A percentile compares a stretch with the other conserved stretches of the same genome.
phyloP scores from a whole-genome alignment of 2,888 invertebrate genomes.

The Drosophila flavopinicola region DNA sequence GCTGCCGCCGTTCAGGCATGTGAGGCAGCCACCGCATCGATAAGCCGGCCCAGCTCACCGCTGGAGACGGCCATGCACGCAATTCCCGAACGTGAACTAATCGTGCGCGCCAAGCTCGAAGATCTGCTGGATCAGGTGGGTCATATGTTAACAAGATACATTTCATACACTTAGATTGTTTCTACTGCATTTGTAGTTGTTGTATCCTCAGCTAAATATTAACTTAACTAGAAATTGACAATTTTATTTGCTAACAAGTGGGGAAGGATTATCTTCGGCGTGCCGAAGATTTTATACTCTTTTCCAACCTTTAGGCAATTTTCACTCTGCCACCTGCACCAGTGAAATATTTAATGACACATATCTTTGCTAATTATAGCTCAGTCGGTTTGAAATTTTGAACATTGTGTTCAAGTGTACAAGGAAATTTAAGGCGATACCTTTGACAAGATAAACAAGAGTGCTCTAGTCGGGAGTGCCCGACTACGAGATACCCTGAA shows the following conservation, averaged over 20 bases:
- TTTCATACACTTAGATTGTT: neutral
- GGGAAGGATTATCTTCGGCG: neutral
- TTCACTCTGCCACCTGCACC: too few relatives aligned
- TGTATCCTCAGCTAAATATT: slow-evolving; percentile 2
- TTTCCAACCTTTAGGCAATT: too few relatives aligned
- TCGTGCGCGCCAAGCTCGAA: slow-evolving; percentile 93
- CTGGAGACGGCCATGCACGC: slow-evolving; percentile 93
- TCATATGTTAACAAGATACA: neutral
- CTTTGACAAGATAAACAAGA: too few relatives aligned
- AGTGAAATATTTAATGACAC: too few relatives aligned
- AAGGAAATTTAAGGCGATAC: too few relatives aligned
- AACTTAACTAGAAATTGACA: neutral
- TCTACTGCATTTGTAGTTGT: slow-evolving; percentile 15
- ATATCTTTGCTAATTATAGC: too few relatives aligned
- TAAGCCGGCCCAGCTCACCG: slow-evolving; percentile 95
- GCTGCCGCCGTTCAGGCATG: slow-evolving; percentile 96
- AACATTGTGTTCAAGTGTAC: too few relatives aligned
- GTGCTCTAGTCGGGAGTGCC: too few relatives aligned
- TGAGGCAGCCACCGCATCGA: slow-evolving; percentile 95
- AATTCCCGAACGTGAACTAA: slow-evolving; percentile 92
- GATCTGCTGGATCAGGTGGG: slow-evolving; percentile 96
- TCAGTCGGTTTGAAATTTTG: too few relatives aligned
- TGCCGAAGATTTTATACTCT: too few relatives aligned
- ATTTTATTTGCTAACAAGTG: neutral
- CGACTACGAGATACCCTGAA: too few relatives aligned